These are phyloP conservation scores for Paramisgurnus dabryanus DNA, from an alignment of 2,113 vertebrate species.

Conservation along the genomic window DNA sequence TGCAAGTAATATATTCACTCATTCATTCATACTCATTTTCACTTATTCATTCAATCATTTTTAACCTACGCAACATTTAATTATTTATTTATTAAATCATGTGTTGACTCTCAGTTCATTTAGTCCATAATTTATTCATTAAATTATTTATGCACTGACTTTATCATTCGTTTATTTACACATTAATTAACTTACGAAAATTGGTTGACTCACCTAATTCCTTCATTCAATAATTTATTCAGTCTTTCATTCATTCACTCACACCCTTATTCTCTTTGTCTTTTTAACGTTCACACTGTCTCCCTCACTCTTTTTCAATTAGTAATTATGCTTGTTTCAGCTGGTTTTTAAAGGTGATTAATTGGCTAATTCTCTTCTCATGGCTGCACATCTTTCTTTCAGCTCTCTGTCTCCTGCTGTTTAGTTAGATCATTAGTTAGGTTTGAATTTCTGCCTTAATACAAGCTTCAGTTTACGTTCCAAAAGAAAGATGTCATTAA, in stretches of 20 bases:
- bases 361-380: slow-evolving; percentile 31
- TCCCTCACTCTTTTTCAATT: slow-evolving; percentile 8
- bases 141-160: not conserved
- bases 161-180: not conserved
- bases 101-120: too few relatives aligned
- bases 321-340: slow-evolving; percentile 30
- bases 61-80: too few relatives aligned
- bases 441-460: slow-evolving; percentile 43
- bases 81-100: too few relatives aligned
- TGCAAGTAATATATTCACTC: not conserved
- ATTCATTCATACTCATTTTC: not conserved
- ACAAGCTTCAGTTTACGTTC: slow-evolving; percentile 40
- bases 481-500: slow-evolving; percentile 16
- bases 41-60: too few relatives aligned
- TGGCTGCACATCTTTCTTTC: slow-evolving; percentile 32
- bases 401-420: slow-evolving; percentile 40
- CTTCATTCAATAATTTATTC: not conserved
- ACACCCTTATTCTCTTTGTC: not conserved
- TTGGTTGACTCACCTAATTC: too few relatives aligned
- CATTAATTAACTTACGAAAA: not conserved
- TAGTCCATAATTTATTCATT: too few relatives aligned
- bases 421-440: slow-evolving; percentile 49
- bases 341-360: slow-evolving; percentile 37
- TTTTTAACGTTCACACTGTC: not conserved
- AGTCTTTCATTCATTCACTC: not conserved